Conservation (phyloP, 2,113 vertebrate species). For the Todiramphus saurophagus region DNA sequence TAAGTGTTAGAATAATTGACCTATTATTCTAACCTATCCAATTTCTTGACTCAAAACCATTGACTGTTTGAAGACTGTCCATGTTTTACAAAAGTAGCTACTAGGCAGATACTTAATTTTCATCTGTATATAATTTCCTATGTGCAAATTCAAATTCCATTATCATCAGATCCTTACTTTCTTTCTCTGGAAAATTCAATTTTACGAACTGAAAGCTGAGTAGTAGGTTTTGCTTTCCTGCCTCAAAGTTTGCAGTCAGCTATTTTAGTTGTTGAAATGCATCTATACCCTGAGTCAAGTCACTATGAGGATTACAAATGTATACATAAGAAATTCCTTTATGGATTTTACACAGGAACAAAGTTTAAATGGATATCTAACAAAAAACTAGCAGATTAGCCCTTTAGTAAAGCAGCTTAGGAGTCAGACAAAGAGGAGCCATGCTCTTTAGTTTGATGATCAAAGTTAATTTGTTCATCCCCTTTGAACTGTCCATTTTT, state of each 20-base stretch:
- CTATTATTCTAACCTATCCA: background rate
- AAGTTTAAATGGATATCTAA: background rate
- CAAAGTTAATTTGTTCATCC: background rate
- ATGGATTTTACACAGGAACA: conserved; percentile 26
- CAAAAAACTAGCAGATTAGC: conserved; percentile 15
- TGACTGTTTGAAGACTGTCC: background rate
- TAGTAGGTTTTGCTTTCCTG: background rate
- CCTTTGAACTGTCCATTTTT: background rate
- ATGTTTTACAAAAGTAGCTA: background rate
- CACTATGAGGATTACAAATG: conserved; percentile 25
- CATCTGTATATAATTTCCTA: background rate
- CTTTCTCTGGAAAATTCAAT: background rate
- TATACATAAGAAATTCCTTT: conserved; percentile 60
- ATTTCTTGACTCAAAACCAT: background rate
- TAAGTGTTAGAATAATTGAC: background rate
- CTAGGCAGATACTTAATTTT: background rate
- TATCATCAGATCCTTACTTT: background rate
- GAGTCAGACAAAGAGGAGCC: conserved; percentile 5
- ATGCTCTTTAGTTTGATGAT: background rate
- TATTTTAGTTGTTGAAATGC: background rate
- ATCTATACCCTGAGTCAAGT: background rate
- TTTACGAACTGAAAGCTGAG: background rate
- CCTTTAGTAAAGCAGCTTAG: conserved; percentile 9
- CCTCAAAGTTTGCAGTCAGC: background rate
- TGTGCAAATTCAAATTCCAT: background rate